A percentile compares a stretch with the other conserved stretches of the same genome.
Conservation (phyloP, 2,888 invertebrate species). For the Ariolimax columbianus region DNA sequence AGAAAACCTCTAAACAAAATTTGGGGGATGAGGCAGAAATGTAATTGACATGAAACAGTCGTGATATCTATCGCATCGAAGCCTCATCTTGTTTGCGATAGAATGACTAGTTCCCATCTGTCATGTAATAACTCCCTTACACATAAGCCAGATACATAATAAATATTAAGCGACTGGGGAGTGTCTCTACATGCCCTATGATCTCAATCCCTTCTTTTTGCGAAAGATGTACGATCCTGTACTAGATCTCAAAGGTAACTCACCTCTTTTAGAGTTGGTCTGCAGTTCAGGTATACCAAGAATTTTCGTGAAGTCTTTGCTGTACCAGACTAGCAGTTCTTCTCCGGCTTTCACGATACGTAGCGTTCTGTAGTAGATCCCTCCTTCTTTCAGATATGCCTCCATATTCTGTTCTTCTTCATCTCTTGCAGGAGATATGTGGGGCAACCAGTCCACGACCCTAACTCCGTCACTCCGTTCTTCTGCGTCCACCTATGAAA, state of each 20-base stretch:
- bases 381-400: constrained; percentile 73
- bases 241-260: neutral
- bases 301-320: constrained; percentile 73
- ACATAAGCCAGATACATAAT: too few species aligned
- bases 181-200: too few species aligned
- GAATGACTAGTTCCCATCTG: too few species aligned
- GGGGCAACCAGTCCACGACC: constrained; percentile 75
- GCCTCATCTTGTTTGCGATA: too few species aligned
- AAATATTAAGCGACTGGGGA: too few species aligned
- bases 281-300: constrained; percentile 69
- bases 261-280: constrained; percentile 49
- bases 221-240: too few species aligned
- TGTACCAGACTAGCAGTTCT: constrained; percentile 78
- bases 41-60: too few species aligned
- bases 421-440: constrained; percentile 76
- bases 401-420: constrained; percentile 78
- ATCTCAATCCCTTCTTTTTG: too few species aligned
- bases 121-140: too few species aligned
- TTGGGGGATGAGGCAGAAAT: too few species aligned
- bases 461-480: constrained; percentile 59
- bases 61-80: too few species aligned
- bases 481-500: constrained; percentile 60
- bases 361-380: constrained; percentile 75
- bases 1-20: too few species aligned
- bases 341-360: constrained; percentile 72